A percentile compares a stretch with the other conserved stretches of the same genome.
Conservation (phyloP, 2,113 vertebrate genomes). For the Peucedramus taeniatus region DNA sequence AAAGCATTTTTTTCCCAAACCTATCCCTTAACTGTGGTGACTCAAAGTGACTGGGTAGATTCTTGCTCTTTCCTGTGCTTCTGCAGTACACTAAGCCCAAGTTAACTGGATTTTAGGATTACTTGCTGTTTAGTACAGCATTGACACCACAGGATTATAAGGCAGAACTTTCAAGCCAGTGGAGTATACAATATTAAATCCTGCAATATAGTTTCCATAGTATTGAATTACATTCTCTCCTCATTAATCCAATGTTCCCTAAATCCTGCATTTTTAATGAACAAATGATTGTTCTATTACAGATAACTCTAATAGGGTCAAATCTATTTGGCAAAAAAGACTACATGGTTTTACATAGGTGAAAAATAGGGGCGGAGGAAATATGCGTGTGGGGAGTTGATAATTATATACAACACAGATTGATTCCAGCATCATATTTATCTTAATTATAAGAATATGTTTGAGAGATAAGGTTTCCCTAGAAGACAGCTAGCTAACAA, state of each 20-base stretch:
- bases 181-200: not conserved
- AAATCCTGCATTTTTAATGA: not conserved
- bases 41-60: not conserved
- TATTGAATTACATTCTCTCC: not conserved
- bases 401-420: not conserved
- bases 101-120: slow-evolving; percentile 5
- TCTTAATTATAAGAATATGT: not conserved
- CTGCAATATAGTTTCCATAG: not conserved
- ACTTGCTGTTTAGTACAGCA: not conserved
- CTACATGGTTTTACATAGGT: not conserved
- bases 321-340: not conserved
- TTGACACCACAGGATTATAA: not conserved
- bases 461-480: not conserved
- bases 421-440: not conserved
- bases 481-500: not conserved
- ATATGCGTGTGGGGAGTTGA: not conserved
- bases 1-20: not conserved
- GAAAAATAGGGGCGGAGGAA: not conserved
- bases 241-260: not conserved
- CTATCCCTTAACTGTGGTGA: not conserved
- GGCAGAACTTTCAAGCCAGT: not conserved
- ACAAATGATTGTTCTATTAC: not conserved
- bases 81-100: not conserved
- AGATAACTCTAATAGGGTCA: not conserved
- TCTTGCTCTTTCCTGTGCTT: not conserved